Percentiles rank a stretch among this genome's conserved stretches.
Evolutionary conservation across 2,888 invertebrate genomes (phyloP).

Genomic region (Idaea straminata): DNA sequence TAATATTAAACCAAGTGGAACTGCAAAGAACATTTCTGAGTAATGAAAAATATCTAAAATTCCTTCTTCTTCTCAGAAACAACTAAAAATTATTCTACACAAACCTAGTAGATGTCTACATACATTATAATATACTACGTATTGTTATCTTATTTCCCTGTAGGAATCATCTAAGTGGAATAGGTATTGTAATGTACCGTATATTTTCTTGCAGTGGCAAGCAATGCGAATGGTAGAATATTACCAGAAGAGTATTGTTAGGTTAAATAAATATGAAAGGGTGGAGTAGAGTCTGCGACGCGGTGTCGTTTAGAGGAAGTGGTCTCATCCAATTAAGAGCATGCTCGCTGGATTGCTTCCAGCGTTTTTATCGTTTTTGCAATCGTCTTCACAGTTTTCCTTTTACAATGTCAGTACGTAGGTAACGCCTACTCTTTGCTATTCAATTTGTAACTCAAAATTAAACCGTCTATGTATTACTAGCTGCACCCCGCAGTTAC

Average conservation of each 20-base stretch:
- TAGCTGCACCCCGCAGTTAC: too few species aligned
- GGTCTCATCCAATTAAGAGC: constrained; percentile 78
- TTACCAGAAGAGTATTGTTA: constrained; percentile 36
- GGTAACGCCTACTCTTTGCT: constrained; percentile 39
- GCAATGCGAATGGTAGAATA: constrained; percentile 12
- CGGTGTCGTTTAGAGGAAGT: constrained; percentile 73
- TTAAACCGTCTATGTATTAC: constrained; percentile 9
- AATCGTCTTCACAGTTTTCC: constrained; percentile 65
- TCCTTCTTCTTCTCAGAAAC: neutral
- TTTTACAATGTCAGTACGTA: constrained; percentile 48
- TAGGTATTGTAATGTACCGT: constrained; percentile 11
- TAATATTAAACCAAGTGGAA: neutral
- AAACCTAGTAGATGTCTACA: neutral
- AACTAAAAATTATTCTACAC: neutral
- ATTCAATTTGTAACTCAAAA: constrained; percentile 36
- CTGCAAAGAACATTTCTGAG: neutral
- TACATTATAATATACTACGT: neutral
- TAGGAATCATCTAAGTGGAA: constrained; percentile 19
- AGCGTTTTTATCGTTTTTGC: constrained; percentile 70
- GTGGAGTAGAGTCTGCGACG: constrained; percentile 35
- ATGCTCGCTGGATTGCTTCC: constrained; percentile 71
- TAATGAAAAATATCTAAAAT: neutral
- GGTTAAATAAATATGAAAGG: constrained; percentile 43
- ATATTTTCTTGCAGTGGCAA: constrained; percentile 11
- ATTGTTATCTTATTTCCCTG: constrained; percentile 20